These are phyloP conservation scores for Porites divaricata DNA, from an alignment of 92 coral and sea anemone genomes.

Conservation along the genomic window DNA sequence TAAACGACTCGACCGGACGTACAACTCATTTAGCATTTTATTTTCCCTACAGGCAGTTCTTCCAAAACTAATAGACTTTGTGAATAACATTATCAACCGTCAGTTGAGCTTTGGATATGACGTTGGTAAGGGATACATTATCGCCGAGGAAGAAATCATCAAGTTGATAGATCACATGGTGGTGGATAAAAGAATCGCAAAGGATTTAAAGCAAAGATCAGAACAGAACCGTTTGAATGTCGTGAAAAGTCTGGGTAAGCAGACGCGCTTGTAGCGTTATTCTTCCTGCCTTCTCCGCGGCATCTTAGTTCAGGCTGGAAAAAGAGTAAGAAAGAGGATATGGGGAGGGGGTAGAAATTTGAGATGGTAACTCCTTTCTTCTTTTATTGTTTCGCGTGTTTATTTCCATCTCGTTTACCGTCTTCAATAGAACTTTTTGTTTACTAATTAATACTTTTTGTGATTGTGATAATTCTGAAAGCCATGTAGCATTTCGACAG, in stretches of 20 bases:
- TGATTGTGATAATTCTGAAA: neutral
- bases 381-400: too few relatives aligned
- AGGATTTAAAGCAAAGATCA: conserved; percentile 88
- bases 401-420: too few relatives aligned
- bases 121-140: conserved; percentile 96
- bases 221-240: conserved; percentile 93
- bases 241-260: conserved; percentile 90
- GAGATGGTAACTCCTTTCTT: too few relatives aligned
- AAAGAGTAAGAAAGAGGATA: too few relatives aligned
- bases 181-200: conserved; percentile 92
- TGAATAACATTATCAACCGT: conserved; percentile 86
- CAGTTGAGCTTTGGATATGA: conserved; percentile 97
- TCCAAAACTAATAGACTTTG: conserved; percentile 81
- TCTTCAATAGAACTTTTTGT: too few relatives aligned
- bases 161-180: conserved; percentile 96
- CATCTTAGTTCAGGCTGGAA: too few relatives aligned
- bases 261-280: neutral
- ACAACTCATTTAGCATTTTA: too few relatives aligned
- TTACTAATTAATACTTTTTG: neutral
- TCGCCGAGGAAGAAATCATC: conserved; percentile 97
- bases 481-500: neutral
- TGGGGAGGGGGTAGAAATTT: too few relatives aligned
- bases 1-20: too few relatives aligned
- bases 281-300: too few relatives aligned
- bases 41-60: conserved; percentile 70